Percentiles rank a stretch among this genome's conserved stretches.
phyloP scores from a whole-genome alignment of 2,113 vertebrate species.

The Eurystomus gularis region DNA sequence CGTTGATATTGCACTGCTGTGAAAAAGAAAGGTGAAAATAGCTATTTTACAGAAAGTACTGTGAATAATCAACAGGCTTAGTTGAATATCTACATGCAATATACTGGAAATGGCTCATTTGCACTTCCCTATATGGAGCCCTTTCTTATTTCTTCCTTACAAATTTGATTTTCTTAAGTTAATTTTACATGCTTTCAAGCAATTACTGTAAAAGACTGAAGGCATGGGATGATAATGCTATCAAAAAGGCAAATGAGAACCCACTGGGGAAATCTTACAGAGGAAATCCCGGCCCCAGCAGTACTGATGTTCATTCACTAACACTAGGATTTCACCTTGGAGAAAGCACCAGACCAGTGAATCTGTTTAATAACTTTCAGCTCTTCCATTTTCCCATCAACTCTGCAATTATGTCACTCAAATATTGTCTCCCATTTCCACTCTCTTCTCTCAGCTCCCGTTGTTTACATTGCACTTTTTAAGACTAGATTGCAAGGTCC shows the following conservation, averaged over 20 bases:
- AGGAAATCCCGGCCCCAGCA: background rate
- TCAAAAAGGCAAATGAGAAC: background rate
- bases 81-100: background rate
- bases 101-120: background rate
- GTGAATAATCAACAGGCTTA: background rate
- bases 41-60: background rate
- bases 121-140: background rate
- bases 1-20: background rate
- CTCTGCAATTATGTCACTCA: background rate
- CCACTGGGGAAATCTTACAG: background rate
- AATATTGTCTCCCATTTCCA: background rate
- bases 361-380: background rate
- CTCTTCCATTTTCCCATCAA: background rate
- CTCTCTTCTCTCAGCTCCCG: background rate
- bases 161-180: background rate
- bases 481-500: background rate
- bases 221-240: background rate
- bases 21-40: background rate
- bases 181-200: background rate
- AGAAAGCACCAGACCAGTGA: background rate
- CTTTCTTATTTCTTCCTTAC: background rate
- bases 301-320: background rate
- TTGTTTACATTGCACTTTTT: background rate
- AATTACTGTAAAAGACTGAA: background rate
- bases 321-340: background rate